Percentiles rank a stretch among this genome's conserved stretches.
phyloP scores from a whole-genome alignment of 1,140 invertebrate genomes.

The Luehdorfia chinensis region DNA sequence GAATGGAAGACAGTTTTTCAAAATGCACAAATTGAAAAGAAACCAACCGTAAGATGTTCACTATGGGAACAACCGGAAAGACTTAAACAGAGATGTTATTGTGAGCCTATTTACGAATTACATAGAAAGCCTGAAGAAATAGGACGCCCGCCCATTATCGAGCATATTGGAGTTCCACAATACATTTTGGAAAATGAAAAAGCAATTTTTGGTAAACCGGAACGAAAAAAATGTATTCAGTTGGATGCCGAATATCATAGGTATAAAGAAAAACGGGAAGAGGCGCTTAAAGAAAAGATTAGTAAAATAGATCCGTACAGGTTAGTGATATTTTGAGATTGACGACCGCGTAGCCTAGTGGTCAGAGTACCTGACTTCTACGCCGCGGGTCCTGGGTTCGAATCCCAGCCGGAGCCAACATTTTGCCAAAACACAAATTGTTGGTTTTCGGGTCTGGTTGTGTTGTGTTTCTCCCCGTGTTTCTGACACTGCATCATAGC shows the following conservation, averaged over 20 bases:
- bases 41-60: conserved; percentile 37
- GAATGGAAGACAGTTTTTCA: conserved; percentile 55
- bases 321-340: too few species aligned
- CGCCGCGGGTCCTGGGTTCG: too few species aligned
- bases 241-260: conserved; percentile 41
- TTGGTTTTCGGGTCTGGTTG: too few species aligned
- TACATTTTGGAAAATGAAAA: conserved; percentile 59
- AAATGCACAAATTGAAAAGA: conserved; percentile 47
- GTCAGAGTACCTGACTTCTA: too few species aligned
- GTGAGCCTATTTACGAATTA: conserved; percentile 44
- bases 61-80: conserved; percentile 55
- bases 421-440: too few species aligned
- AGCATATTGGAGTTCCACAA: conserved; percentile 60
- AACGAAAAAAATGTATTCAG: conserved; percentile 29
- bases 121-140: conserved; percentile 41
- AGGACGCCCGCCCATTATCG: conserved; percentile 45
- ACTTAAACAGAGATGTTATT: conserved; percentile 50
- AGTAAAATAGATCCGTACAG: conserved; percentile 55
- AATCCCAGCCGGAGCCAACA: too few species aligned
- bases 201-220: conserved; percentile 32
- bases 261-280: conserved; percentile 46
- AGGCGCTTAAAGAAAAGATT: conserved; percentile 37
- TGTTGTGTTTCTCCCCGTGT: too few species aligned
- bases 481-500: too few species aligned
- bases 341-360: too few species aligned